Evolutionary conservation across 2,888 invertebrate species (phyloP), one percentile per base, ranked within the genome.

Genomic region (Tigriopus californicus): DNA sequence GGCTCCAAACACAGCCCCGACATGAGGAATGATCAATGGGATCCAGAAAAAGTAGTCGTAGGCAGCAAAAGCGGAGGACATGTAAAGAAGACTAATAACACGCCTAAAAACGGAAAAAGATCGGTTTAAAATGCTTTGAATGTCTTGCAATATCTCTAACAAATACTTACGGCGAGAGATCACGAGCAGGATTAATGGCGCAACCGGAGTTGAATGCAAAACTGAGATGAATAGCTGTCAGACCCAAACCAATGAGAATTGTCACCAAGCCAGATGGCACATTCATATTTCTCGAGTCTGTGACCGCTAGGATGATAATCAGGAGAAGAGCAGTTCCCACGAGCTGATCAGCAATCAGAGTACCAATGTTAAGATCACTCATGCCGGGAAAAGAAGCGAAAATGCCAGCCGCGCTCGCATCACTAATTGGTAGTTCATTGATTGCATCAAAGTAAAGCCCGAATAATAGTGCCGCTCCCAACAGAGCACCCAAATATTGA

Each of bases 151-250:
- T n/a, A n/a, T n/a, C n/a, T n/a, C n/a, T n/a, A n/a, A n/a, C n/a
- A n/a, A n/a, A n/a, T 18, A 15, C 40, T 25, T 54, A 54, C 0
- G 79, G 78, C 0, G 71, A 68, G n/a, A 79, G 67, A 66, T 79
- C 79, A 61, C 78, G 67, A 22, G 79, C 79, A 1, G 79, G 79
- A 66, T 79, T 79, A 63, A 78, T 71, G 47, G 77, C 74, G 63
- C 74, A 76, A 41, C 77, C 77, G 64, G 75, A 74, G 68, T 78
- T 78, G 63, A 69, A 68, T n/a, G 75, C 76, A 64, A 74, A 74
- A 20, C 73, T 67, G 64, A 74, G 68, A 13, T 73, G 73, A 55
- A 76, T 72, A 20, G 66, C 71, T 8, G 71, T 66, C 1, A 77
- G 71, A 5, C 69, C 63, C 8, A 75, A 64, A 1, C 74, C 74